phyloP scores from a whole-genome alignment of 2,113 vertebrate genomes.

The Gavialis gangeticus region DNA sequence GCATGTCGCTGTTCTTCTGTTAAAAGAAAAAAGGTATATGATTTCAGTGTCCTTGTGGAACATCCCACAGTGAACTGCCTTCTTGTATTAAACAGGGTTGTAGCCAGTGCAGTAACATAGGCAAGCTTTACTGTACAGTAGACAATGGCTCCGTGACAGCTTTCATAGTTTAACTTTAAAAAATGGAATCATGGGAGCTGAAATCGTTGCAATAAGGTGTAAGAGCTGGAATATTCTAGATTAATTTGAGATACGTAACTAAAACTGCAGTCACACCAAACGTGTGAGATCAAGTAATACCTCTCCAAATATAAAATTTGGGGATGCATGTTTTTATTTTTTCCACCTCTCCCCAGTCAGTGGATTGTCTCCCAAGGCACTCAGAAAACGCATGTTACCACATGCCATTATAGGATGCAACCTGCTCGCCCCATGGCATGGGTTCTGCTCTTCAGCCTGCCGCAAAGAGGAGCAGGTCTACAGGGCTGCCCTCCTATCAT shows the following conservation, averaged over 20 bases:
- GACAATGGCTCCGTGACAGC: background rate
- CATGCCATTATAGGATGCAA: background rate
- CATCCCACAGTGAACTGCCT: background rate
- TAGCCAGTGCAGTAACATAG: background rate
- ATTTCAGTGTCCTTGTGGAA: background rate
- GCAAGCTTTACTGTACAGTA: background rate
- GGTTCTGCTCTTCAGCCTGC: background rate
- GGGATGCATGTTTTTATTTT: background rate
- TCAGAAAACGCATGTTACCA: too few relatives aligned
- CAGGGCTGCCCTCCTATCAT: background rate
- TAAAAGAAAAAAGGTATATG: background rate
- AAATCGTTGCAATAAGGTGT: background rate
- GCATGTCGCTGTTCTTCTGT: background rate
- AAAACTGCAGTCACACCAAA: background rate
- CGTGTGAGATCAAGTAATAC: background rate
- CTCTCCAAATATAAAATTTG: background rate
- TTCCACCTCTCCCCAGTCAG: accelerated
- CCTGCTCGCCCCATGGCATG: accelerated
- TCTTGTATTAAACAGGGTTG: background rate
- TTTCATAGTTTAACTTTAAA: background rate
- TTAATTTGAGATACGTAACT: background rate
- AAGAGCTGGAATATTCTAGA: background rate
- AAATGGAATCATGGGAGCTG: background rate
- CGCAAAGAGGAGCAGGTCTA: background rate
- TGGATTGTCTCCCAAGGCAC: background rate